Percentiles rank a stretch among this genome's conserved stretches.
phyloP scores from a whole-genome alignment of 2,888 invertebrate genomes.

The Drosophila eohydei region DNA sequence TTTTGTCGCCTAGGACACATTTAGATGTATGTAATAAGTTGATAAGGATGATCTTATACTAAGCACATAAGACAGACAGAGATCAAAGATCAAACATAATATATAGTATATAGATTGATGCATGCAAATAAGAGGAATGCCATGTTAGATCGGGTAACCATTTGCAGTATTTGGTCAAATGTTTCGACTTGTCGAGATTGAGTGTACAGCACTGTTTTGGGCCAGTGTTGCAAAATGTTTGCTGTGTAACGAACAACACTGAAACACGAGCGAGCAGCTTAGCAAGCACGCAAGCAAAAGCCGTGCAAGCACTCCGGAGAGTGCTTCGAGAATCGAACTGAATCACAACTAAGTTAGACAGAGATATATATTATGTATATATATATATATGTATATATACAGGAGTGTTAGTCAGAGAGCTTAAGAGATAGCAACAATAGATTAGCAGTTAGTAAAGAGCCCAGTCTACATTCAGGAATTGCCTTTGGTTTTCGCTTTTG shows the following conservation, averaged over 20 bases:
- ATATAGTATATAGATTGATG: constrained; percentile 1
- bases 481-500: background rate
- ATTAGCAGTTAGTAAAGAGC: constrained; percentile 33
- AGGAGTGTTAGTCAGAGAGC: constrained; percentile 14
- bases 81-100: constrained; percentile 10
- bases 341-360: constrained; percentile 10
- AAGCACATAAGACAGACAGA: constrained; percentile 14
- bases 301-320: constrained; percentile 29
- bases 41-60: constrained; percentile 14
- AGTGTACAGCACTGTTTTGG: constrained; percentile 6
- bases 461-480: constrained; percentile 12
- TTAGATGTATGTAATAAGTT: background rate
- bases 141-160: constrained; percentile 5
- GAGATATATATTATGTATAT: constrained; percentile 3
- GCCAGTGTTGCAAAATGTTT: constrained; percentile 27
- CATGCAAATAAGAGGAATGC: constrained; percentile 26
- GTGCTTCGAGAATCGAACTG: constrained; percentile 3
- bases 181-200: constrained; percentile 1
- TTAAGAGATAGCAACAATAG: constrained; percentile 19
- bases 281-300: constrained; percentile 55
- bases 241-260: constrained; percentile 47
- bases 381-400: constrained; percentile 2
- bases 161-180: constrained; percentile 30
- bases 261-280: constrained; percentile 53
- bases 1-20: background rate